Conservation (phyloP, 2,888 invertebrate genomes). For the Altica lythri region DNA sequence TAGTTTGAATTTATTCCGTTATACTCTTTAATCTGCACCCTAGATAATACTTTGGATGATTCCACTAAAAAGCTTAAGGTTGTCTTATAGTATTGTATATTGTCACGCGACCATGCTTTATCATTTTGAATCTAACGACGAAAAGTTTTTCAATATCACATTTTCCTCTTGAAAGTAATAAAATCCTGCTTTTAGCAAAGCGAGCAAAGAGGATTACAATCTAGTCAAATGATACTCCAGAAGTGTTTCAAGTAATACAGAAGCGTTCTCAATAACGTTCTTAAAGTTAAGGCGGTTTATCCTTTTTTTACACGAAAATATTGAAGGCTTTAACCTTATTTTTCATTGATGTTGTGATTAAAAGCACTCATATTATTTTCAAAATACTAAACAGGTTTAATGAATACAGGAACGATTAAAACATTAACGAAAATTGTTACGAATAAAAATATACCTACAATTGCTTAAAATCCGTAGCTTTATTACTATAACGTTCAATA, state of each 20-base stretch:
- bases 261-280: constrained; percentile 9
- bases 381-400: too few relatives aligned
- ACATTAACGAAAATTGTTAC: too few relatives aligned
- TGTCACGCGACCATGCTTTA: too few relatives aligned
- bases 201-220: constrained; percentile 9
- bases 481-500: too few relatives aligned
- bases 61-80: too few relatives aligned
- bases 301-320: not conserved
- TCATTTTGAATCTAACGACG: not conserved
- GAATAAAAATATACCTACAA: too few relatives aligned
- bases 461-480: too few relatives aligned
- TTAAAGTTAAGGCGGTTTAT: constrained; percentile 4
- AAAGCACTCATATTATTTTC: too few relatives aligned
- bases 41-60: too few relatives aligned
- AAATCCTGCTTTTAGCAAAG: constrained; percentile 4
- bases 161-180: constrained; percentile 6
- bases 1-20: too few relatives aligned
- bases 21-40: too few relatives aligned
- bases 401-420: too few relatives aligned
- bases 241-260: constrained; percentile 10
- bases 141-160: constrained; percentile 9
- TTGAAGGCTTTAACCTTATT: constrained; percentile 4
- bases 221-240: constrained; percentile 9
- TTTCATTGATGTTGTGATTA: not conserved
- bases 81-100: not conserved